These are phyloP conservation scores for Drosophila diplacantha DNA, from an alignment of 2,888 invertebrate genomes.

Conservation along the genomic window DNA sequence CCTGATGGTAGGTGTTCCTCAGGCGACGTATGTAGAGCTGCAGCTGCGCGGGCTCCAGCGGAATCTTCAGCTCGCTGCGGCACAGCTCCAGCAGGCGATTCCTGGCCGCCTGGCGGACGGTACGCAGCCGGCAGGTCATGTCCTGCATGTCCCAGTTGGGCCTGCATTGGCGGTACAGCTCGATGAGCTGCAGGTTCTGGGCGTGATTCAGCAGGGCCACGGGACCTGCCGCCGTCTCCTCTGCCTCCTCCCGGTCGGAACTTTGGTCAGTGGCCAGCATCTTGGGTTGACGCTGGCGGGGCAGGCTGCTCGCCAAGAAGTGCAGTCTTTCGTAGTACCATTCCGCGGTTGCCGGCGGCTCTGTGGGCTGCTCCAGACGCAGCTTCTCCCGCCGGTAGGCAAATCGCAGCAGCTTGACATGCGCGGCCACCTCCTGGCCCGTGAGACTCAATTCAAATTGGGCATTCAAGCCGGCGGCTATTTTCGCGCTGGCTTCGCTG, in stretches of 20 bases:
- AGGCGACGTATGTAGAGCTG: conserved; percentile 25
- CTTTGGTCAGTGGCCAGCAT: neutral
- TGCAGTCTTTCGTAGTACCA: conserved; percentile 32
- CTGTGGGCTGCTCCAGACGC: conserved; percentile 5
- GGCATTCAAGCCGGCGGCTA: conserved; percentile 24
- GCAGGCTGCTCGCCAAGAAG: conserved; percentile 23
- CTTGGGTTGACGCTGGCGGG: neutral
- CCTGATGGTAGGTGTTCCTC: conserved; percentile 18
- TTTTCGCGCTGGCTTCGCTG: conserved; percentile 15
- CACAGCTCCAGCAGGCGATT: conserved; percentile 37
- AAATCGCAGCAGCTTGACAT: conserved; percentile 23
- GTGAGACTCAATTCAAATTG: conserved; percentile 25
- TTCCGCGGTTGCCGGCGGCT: neutral
- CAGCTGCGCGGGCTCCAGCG: conserved; percentile 30
- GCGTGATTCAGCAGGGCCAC: conserved; percentile 20
- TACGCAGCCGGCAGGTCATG: conserved; percentile 33
- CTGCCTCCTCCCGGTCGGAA: neutral
- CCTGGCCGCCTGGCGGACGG: conserved; percentile 36
- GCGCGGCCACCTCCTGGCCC: conserved; percentile 13
- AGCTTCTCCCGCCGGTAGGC: conserved; percentile 22
- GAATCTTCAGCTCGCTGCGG: conserved; percentile 24
- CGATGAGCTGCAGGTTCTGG: conserved; percentile 39
- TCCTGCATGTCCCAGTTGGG: conserved; percentile 43
- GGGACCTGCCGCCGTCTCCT: neutral
- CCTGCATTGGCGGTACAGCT: conserved; percentile 36